Percentiles rank a stretch among this genome's conserved stretches.
Evolutionary conservation across 2,113 vertebrate genomes (phyloP).

Genomic region (Mixornis gularis): DNA sequence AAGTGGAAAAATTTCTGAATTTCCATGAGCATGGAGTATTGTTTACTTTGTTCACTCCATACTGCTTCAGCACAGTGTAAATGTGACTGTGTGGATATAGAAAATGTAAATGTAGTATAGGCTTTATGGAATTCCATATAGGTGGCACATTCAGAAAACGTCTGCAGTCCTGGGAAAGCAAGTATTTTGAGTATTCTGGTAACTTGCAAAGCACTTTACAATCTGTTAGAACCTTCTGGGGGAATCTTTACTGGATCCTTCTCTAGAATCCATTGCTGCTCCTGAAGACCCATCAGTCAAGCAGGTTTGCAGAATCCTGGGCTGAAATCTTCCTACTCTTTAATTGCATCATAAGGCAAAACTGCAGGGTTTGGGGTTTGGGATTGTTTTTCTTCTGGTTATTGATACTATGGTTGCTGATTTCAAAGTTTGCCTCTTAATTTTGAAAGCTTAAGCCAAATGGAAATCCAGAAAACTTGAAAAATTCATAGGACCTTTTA

Average conservation of each 20-base stretch:
- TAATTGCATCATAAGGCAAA: not conserved
- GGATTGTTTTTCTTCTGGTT: not conserved
- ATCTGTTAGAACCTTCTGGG: not conserved
- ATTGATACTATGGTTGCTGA: not conserved
- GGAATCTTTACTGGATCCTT: not conserved
- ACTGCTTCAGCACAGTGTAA: not conserved
- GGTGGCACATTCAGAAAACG: not conserved
- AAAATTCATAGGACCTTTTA: not conserved
- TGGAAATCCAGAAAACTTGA: not conserved
- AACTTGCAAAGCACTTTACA: not conserved
- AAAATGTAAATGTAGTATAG: not conserved
- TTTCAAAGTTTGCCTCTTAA: not conserved
- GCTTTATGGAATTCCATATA: not conserved
- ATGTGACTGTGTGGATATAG: not conserved
- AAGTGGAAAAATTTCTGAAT: not conserved
- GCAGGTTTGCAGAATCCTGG: not conserved
- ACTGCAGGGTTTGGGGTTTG: not conserved
- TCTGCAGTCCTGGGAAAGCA: not conserved
- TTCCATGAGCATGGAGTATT: not conserved
- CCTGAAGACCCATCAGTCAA: not conserved
- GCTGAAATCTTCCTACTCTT: not conserved
- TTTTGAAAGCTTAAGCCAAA: not conserved
- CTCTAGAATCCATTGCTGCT: fast-evolving
- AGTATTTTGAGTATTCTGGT: not conserved
- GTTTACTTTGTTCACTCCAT: not conserved